These are phyloP conservation scores for Danaus melanippus DNA, from an alignment of 1,140 invertebrate genomes.

Conservation along the genomic window DNA sequence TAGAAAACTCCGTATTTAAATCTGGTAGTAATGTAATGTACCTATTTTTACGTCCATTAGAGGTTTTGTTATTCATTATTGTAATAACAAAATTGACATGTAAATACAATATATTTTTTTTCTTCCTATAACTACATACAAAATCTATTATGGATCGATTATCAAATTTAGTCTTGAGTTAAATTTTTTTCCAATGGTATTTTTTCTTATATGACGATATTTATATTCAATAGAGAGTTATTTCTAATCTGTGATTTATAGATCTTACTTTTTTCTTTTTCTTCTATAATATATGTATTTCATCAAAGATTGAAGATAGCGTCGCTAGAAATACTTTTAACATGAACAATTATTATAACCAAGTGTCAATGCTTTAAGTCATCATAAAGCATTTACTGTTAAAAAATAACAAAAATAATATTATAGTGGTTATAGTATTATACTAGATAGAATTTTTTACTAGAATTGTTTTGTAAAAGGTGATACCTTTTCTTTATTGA, in stretches of 20 bases:
- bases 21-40: constrained; percentile 17
- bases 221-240: too few species aligned
- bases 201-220: too few species aligned
- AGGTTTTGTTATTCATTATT: constrained; percentile 14
- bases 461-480: constrained; percentile 22
- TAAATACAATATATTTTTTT: neutral
- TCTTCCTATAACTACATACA: too few species aligned
- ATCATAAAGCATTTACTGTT: constrained; percentile 8
- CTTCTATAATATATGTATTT: neutral
- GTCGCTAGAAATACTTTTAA: neutral
- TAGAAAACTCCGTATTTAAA: neutral
- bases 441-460: constrained; percentile 19
- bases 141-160: too few species aligned
- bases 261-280: neutral
- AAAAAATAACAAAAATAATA: constrained; percentile 15
- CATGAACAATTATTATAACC: too few species aligned
- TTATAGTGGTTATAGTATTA: constrained; percentile 2
- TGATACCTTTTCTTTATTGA: constrained; percentile 17
- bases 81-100: neutral
- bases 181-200: too few species aligned
- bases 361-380: too few species aligned
- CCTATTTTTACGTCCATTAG: constrained; percentile 29
- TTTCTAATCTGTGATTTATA: neutral
- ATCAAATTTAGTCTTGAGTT: too few species aligned
- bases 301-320: too few species aligned